These are phyloP conservation scores for Canis aureus DNA, from an alignment of 2,113 vertebrate species.

Conservation along the genomic window DNA sequence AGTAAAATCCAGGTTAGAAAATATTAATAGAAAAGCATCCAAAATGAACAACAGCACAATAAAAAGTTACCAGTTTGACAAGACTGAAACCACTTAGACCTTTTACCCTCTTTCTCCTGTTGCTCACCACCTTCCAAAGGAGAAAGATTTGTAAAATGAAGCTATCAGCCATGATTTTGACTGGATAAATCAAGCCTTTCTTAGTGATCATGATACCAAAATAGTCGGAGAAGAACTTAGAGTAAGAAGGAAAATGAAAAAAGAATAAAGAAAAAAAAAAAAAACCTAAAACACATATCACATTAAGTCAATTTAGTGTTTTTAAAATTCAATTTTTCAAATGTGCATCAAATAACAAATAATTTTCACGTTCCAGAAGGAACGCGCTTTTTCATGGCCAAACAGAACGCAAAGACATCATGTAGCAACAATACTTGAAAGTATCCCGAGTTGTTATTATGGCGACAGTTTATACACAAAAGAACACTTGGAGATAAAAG, in stretches of 20 bases:
- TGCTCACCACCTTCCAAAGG: neutral
- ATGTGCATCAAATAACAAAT: neutral
- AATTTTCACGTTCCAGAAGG: conserved; percentile 30
- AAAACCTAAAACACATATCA: conserved; percentile 31
- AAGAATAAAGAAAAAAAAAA: neutral
- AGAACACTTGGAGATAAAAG: neutral
- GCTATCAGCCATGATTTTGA: neutral
- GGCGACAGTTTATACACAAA: neutral
- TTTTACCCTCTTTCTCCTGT: neutral
- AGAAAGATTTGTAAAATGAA: conserved; percentile 8
- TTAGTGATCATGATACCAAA: conserved; percentile 28
- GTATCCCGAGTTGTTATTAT: conserved; percentile 20
- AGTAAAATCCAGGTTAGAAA: neutral
- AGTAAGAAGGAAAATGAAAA: neutral
- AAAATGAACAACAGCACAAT: neutral
- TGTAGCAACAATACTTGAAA: neutral
- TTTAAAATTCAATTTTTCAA: conserved; percentile 27
- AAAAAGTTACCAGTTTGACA: neutral
- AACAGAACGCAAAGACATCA: neutral
- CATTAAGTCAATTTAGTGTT: conserved; percentile 35
- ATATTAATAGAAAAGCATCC: neutral
- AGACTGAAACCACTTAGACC: neutral
- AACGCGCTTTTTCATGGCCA: conserved; percentile 24
- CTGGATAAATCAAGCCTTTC: neutral
- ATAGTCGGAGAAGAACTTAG: neutral